Percentiles rank a stretch among this genome's conserved stretches.
These are phyloP conservation scores for Pteronura brasiliensis DNA, from an alignment of 2,113 vertebrate genomes.

Conservation along the genomic window DNA sequence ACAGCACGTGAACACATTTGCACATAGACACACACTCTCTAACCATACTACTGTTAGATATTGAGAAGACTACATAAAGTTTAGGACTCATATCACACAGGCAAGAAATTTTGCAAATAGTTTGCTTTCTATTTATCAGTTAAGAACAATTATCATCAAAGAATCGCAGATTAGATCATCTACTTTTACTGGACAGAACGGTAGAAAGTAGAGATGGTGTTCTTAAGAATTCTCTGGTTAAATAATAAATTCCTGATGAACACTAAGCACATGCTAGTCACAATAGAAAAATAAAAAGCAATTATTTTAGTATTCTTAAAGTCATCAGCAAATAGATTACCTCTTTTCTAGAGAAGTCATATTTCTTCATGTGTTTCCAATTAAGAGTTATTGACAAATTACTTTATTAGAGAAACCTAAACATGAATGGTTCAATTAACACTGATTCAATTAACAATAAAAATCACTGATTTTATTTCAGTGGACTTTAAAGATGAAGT, in stretches of 20 bases:
- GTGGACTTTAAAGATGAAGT: background rate
- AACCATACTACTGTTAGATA: background rate
- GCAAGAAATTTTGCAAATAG: background rate
- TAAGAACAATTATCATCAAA: background rate
- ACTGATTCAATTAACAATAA: background rate
- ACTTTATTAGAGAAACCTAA: background rate
- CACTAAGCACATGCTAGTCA: background rate
- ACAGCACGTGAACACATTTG: fast-evolving
- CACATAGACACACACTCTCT: background rate
- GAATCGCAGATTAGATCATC: background rate
- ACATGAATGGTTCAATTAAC: background rate
- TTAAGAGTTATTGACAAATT: background rate
- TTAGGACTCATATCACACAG: background rate
- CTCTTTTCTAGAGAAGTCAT: background rate
- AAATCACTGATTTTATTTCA: background rate
- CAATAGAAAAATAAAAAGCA: background rate
- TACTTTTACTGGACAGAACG: background rate
- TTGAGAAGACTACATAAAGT: background rate
- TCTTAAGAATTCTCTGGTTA: background rate
- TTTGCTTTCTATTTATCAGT: background rate
- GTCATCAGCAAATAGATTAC: background rate
- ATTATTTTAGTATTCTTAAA: background rate
- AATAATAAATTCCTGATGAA: background rate
- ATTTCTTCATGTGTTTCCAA: background rate
- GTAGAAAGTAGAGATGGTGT: background rate